Evolutionary conservation across 2,797 vertebrate genomes (phyloP).

Genomic region (Semotilus atromaculatus): DNA sequence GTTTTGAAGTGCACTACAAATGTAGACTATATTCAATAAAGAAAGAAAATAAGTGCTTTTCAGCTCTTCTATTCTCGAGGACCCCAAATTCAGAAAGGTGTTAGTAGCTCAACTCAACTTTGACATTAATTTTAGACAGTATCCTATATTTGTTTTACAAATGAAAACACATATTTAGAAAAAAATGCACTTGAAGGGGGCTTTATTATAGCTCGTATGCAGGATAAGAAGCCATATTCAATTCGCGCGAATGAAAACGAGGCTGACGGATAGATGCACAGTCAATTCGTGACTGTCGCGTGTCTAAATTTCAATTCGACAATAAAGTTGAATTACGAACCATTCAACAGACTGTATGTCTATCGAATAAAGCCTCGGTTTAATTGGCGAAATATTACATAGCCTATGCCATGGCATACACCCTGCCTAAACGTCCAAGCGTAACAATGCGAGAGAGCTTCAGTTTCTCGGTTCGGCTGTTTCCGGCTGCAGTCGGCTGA

Average conservation of each 20-base stretch:
- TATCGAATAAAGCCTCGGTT: neutral
- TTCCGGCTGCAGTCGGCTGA: constrained; percentile 52
- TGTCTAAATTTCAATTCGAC: neutral
- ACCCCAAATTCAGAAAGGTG: neutral
- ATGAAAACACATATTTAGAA: neutral
- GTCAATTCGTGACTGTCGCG: neutral
- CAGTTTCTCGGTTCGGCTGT: constrained; percentile 44
- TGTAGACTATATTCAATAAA: no score
- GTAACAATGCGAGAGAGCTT: neutral
- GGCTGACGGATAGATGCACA: neutral
- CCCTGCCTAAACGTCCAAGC: neutral
- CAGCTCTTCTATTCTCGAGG: no score
- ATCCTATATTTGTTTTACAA: neutral
- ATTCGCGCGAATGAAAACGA: neutral
- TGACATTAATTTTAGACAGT: neutral
- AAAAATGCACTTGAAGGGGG: neutral
- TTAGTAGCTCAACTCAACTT: no score
- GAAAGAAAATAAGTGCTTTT: no score
- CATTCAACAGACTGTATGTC: neutral
- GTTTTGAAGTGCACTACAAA: neutral
- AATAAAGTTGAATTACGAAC: neutral
- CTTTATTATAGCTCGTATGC: neutral
- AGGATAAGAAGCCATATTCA: neutral
- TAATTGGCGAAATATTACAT: neutral
- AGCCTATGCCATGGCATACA: neutral